Conservation (phyloP, 2,888 invertebrate genomes). For the Pseudanteris insignis region DNA sequence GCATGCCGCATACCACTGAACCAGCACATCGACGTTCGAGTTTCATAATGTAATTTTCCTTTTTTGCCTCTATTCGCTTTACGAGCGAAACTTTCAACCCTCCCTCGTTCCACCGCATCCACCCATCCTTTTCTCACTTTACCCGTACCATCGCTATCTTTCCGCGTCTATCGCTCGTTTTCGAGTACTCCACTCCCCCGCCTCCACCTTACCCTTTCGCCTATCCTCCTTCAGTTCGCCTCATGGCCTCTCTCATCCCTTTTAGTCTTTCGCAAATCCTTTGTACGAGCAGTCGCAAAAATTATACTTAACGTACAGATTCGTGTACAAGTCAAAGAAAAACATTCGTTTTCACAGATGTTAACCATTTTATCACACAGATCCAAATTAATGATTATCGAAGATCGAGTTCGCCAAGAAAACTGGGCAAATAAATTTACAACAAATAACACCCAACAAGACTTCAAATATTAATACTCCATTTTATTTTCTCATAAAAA, state of each 20-base stretch:
- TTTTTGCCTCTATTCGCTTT: conserved; percentile 58
- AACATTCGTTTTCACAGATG: too few species aligned
- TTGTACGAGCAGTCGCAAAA: conserved; percentile 40
- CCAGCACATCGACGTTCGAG: conserved; percentile 53
- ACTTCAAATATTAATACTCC: too few species aligned
- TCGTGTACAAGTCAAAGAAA: too few species aligned
- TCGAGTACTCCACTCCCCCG: conserved; percentile 41
- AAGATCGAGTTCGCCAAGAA: too few species aligned
- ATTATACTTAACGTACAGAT: too few species aligned
- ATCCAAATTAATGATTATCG: too few species aligned
- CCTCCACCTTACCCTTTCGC: conserved; percentile 35
- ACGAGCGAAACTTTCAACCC: conserved; percentile 62
- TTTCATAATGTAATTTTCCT: conserved; percentile 65
- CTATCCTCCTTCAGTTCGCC: conserved; percentile 44
- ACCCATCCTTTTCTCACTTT: conserved; percentile 11
- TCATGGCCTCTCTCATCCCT: conserved; percentile 48
- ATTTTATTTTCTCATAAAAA: too few species aligned
- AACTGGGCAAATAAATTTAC: too few species aligned
- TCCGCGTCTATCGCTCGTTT: conserved; percentile 37
- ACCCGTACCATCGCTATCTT: conserved; percentile 6
- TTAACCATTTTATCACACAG: too few species aligned
- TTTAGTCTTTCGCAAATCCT: conserved; percentile 45
- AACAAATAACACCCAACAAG: too few species aligned
- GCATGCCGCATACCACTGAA: conserved; percentile 40
- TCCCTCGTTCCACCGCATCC: conserved; percentile 38